phyloP scores from a whole-genome alignment of 2,888 invertebrate species.

The Drosophila anomelani region DNA sequence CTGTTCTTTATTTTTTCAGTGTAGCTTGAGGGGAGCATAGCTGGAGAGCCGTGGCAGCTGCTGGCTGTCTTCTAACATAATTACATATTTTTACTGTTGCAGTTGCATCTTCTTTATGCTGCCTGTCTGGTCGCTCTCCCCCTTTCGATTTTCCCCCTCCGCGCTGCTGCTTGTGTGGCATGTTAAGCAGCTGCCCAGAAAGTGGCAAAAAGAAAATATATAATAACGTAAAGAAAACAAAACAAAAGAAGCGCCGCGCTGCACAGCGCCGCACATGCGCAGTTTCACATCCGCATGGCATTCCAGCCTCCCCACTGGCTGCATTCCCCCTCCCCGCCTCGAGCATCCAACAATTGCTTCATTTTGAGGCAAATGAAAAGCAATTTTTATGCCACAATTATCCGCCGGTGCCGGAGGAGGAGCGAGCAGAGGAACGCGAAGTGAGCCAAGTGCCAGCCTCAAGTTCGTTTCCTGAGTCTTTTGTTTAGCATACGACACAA shows the following conservation, averaged over 20 bases:
- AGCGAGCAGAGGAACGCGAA: constrained; percentile 22
- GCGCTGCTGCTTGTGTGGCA: constrained; percentile 59
- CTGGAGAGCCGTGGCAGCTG: constrained; percentile 24
- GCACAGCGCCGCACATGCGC: constrained; percentile 62
- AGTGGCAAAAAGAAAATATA: constrained; percentile 64
- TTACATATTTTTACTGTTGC: constrained; percentile 67
- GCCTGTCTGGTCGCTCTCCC: constrained; percentile 14
- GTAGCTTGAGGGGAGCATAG: background rate
- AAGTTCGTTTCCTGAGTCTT: constrained; percentile 69
- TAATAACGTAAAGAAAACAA: constrained; percentile 42
- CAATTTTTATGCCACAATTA: constrained; percentile 74
- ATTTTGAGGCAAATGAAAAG: constrained; percentile 77
- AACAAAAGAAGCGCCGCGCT: constrained; percentile 65
- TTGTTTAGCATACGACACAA: constrained; percentile 72
- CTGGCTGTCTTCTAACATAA: constrained; percentile 72
- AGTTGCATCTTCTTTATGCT: constrained; percentile 45
- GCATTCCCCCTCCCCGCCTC: constrained; percentile 1
- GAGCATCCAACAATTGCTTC: constrained; percentile 67
- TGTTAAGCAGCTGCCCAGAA: constrained; percentile 72
- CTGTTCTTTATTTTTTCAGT: background rate
- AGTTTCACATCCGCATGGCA: constrained; percentile 75
- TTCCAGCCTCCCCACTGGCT: constrained; percentile 16
- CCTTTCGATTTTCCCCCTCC: constrained; percentile 18
- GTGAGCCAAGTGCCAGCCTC: constrained; percentile 33
- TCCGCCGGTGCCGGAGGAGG: constrained; percentile 29